These are phyloP conservation scores for Ageneiosus marmoratus DNA, from an alignment of 2,113 vertebrate genomes.

Conservation along the genomic window DNA sequence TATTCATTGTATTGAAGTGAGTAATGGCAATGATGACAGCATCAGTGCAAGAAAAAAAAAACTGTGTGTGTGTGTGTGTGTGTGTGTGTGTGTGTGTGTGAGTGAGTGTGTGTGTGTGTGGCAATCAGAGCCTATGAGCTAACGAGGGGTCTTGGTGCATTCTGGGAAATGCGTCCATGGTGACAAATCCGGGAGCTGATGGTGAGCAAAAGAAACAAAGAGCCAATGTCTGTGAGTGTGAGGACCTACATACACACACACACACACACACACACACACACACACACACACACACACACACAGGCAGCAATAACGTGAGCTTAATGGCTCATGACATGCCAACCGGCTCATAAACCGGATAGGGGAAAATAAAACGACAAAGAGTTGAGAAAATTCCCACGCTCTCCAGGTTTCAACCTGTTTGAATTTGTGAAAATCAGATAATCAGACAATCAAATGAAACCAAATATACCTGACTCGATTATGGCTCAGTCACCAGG, in stretches of 20 bases:
- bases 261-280: not conserved
- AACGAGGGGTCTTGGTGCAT: slow-evolving; percentile 69
- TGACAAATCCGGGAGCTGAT: slow-evolving; percentile 67
- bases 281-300: slow-evolving; percentile 12
- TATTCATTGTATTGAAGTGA: not conserved
- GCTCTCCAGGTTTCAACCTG: slow-evolving; percentile 55
- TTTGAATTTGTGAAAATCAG: slow-evolving; percentile 62
- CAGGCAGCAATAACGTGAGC: slow-evolving; percentile 61
- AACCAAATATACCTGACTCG: slow-evolving; percentile 62
- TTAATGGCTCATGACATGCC: slow-evolving; percentile 49
- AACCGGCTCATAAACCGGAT: slow-evolving; percentile 35
- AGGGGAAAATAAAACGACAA: slow-evolving; percentile 31
- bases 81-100: slow-evolving; percentile 14
- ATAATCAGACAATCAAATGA: slow-evolving; percentile 46
- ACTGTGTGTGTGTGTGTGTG: not conserved
- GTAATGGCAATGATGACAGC: not conserved
- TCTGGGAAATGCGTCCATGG: slow-evolving; percentile 67
- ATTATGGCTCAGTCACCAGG: slow-evolving; percentile 32
- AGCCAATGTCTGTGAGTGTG: slow-evolving; percentile 61
- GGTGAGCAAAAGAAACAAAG: slow-evolving; percentile 67
- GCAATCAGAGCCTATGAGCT: slow-evolving; percentile 62
- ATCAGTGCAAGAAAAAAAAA: not conserved
- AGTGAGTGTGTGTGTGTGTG: not conserved
- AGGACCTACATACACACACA: slow-evolving; percentile 18
- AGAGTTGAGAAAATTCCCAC: slow-evolving; percentile 63